Conservation (phyloP, 2,113 vertebrate genomes). For the Myrmecobius fasciatus region DNA sequence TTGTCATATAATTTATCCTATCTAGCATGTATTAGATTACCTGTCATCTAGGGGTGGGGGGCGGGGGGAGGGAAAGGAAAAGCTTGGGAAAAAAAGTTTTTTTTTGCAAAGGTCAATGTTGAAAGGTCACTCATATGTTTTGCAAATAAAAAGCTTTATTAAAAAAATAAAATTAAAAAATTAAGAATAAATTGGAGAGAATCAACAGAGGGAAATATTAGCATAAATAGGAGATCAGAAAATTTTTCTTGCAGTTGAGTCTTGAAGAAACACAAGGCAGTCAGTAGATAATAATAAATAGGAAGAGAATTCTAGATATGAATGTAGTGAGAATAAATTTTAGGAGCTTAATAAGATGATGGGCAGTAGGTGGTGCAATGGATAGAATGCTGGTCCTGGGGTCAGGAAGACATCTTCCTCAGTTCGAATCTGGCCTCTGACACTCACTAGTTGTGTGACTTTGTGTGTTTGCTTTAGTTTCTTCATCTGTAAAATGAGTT, state of each 20-base stretch:
- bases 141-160: too few species aligned
- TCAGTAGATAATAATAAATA: not conserved
- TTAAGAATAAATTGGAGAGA: not conserved
- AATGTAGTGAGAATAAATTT: not conserved
- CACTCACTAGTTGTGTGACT: not conserved
- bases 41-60: too few species aligned
- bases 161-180: too few species aligned
- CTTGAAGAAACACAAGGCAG: not conserved
- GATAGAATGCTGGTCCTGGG: not conserved
- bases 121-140: too few species aligned
- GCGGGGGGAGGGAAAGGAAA: too few species aligned
- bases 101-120: too few species aligned
- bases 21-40: too few species aligned
- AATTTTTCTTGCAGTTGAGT: not conserved
- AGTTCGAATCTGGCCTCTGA: not conserved
- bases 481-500: too few species aligned
- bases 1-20: too few species aligned
- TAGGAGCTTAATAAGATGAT: not conserved
- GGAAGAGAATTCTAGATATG: not conserved
- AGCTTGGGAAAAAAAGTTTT: too few species aligned
- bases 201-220: not conserved
- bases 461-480: not conserved
- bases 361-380: not conserved
- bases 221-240: not conserved
- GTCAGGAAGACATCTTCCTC: not conserved